Evolutionary conservation across 2,888 invertebrate genomes (phyloP), one percentile per base, ranked within the genome.

Genomic region (Imbricaverruca yamaguchii): DNA sequence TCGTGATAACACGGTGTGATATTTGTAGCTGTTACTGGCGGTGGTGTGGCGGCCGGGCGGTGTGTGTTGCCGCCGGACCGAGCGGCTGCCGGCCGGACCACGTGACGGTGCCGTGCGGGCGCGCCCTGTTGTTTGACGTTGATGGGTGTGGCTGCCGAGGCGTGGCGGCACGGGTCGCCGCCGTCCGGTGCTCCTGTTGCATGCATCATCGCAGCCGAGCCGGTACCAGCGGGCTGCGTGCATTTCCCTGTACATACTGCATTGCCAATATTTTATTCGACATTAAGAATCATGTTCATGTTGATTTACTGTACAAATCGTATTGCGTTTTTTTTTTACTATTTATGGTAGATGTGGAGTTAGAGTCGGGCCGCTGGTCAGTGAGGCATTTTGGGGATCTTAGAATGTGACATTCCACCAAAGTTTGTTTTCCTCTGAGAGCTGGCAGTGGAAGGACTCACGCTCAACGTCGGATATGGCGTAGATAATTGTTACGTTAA

Each of bases 371-470:
- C 55, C 74, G 53, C 21, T 18, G 74, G 53, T 21, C 74, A 74
- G 74, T 39, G 55, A 21, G 55, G n/a, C 55, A 18, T 55, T 74
- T 53, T 18, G 74, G 55, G 74, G 53, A 53, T 74, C 74, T 74
- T 74, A 74, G 74, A 21, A 74, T 55, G 74, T 74, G 74, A 74
- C 74, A 74, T 74, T 74, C 74, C 74, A 74, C 74, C 74, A 74
- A 74, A 74, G 74, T 74, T 74, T 55, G 74, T 74, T 55, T 74
- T 74, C 39, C 55, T 23, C 74, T 55, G 74, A 11, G 55, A 11
- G 55, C 74, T 53, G 74, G 15, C 55, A 11, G 74, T 39, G 21
- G 74, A 18, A 53, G 10, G 55, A 10, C 74, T 12, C 74, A 21
- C 74, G 74, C 74, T 65, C 65, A 65, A n/a, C 9, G 23, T 25